Percentiles rank a stretch among this genome's conserved stretches.
Evolutionary conservation across 2,888 invertebrate genomes (phyloP).

Genomic region (Synergus japonicus): DNA sequence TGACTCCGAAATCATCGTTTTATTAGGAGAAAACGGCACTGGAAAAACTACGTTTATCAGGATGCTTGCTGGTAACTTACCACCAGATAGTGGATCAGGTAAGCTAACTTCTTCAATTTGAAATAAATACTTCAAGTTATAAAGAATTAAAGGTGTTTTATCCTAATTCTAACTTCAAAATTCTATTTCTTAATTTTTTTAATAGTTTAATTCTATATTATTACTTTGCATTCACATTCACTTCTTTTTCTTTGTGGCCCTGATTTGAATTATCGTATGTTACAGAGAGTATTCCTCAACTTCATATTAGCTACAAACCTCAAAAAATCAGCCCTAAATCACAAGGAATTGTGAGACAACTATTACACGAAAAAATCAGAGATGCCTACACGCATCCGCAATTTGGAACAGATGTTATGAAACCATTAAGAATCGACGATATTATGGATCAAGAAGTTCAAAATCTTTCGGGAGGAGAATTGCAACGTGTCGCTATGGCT

Average conservation of each 20-base stretch:
- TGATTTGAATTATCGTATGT: background rate
- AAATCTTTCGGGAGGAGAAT: constrained; percentile 99
- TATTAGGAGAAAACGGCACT: constrained; percentile 98
- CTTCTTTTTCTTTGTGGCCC: background rate
- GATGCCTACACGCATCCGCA: constrained; percentile 99
- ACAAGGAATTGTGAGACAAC: constrained; percentile 92
- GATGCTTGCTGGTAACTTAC: constrained; percentile 97
- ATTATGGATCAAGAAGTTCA: constrained; percentile 99
- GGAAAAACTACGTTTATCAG: constrained; percentile 99
- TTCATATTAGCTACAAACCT: constrained; percentile 99
- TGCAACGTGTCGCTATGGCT: constrained; percentile 97
- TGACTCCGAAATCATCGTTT: constrained; percentile 98
- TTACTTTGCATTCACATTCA: background rate
- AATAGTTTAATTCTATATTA: no score
- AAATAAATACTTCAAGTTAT: constrained; percentile 11
- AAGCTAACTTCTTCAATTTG: constrained; percentile 53
- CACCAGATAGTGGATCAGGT: constrained; percentile 90
- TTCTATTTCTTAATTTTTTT: no score
- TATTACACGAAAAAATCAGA: constrained; percentile 97
- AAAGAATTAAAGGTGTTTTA: no score
- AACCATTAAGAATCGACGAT: constrained; percentile 97
- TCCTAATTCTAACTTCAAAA: no score
- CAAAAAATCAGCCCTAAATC: constrained; percentile 99
- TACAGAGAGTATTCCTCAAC: constrained; percentile 87
- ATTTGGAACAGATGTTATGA: constrained; percentile 99